These are phyloP conservation scores for Periophthalmus magnuspinnatus DNA, from an alignment of 2,797 vertebrate species.

Conservation along the genomic window DNA sequence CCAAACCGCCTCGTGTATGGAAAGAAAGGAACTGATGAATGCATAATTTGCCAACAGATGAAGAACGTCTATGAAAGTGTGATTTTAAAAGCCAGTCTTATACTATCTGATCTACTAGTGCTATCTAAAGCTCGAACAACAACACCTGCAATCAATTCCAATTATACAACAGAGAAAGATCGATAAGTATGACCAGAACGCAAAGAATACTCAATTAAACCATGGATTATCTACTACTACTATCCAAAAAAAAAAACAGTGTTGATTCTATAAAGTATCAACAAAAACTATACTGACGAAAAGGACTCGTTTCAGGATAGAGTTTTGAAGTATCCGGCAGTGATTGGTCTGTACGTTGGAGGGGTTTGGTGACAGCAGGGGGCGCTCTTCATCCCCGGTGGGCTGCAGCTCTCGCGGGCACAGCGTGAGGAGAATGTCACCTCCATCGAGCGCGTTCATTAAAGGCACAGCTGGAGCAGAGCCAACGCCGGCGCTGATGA, in stretches of 20 bases:
- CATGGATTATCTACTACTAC: no score
- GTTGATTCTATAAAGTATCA: no score
- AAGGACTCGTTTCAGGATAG: background rate
- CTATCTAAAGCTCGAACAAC: background rate
- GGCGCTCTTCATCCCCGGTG: conserved; percentile 54
- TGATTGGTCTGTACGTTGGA: background rate
- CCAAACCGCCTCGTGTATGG: background rate
- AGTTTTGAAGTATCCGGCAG: background rate
- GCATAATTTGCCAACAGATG: background rate
- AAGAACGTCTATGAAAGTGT: background rate
- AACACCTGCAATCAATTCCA: background rate
- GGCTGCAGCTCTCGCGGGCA: conserved; percentile 48
- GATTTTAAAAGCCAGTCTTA: background rate
- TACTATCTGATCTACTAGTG: no score
- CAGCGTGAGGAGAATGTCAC: conserved; percentile 67
- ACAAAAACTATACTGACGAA: background rate
- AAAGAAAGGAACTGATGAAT: background rate
- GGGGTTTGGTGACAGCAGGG: background rate
- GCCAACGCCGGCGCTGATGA: conserved; percentile 40
- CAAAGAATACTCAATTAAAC: background rate
- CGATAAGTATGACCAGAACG: background rate
- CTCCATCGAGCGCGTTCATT: conserved; percentile 52
- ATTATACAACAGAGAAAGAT: no score
- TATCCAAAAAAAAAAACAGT: no score
- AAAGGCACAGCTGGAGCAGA: conserved; percentile 44